Base-by-base conservation (phyloP, 2,113 vertebrate genomes). In the Forbesichthys agassizii region DNA sequence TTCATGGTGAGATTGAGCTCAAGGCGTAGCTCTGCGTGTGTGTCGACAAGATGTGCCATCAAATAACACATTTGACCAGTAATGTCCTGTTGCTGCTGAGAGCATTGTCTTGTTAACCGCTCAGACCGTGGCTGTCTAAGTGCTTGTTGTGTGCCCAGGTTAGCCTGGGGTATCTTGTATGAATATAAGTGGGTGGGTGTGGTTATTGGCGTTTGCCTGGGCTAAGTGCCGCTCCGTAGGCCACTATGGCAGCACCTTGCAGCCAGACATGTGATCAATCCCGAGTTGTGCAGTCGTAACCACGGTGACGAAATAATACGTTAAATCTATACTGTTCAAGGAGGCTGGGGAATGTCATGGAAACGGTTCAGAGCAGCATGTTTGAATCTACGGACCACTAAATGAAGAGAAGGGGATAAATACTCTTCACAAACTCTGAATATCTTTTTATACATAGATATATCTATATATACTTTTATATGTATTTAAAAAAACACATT, bases 401-500 rank as follows among this genome's bases (percentile, higher is more conserved):
- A 91, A 92, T 94, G 90, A 94, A 92, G 93, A 79, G 85, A 92
- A 75, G 91, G 93, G 92, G 84, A 65, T 73, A 49, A 27, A 13
- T 61, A 94, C 91, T 94, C 86, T 90, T 93, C 94, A 96, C 91
- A 94, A 94, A 96, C 93, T 93, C 91, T 79, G 80, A 88, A 90
- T 81, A 94, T 94, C 90, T 94, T 94, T 91, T 94, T 93, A 89
- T 90, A 42, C 36, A 42, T 42, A 42, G 36, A 42, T 42, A 42
- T 6, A 8, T 18, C n/a, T 92, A 93, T 92, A 88, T 91, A 92
- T 85, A 58, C 33, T 78, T 62, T 93, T 66, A 71, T 69, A 73
- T 66, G 69, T 81, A 92, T 91, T 91, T 94, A 94, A 94, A 88
- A 90, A 93, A 93, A 91, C 78, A 93, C 97, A 96, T 98, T 95